Evolutionary conservation across 2,888 invertebrate species (phyloP), one percentile per base, ranked within the genome.

Genomic region (Stenichneumon culpator): DNA sequence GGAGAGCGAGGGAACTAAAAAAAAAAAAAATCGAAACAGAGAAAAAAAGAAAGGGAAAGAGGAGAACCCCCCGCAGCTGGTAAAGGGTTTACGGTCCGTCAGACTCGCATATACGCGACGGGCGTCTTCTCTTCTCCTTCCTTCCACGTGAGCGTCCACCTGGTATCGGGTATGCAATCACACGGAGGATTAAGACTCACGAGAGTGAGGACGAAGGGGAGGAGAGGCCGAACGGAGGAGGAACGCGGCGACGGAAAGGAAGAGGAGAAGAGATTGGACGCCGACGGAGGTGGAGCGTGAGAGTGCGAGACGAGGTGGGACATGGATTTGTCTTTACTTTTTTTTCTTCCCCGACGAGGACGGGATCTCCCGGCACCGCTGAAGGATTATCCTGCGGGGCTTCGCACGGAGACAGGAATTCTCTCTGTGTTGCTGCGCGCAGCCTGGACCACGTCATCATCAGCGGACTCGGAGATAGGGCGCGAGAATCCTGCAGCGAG

Each of bases 91-190:
- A 93, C 92, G 91, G 90, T 91, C 91, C 90, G 92, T 90, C 90
- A 90, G 88, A 86, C 88, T 90, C 88, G 88, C 88, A 90, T 91
- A 87, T 70, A 90, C 90, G 87, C 90, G 91, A 90, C 91, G 91
- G 89, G 90, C 92, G 90, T 92, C 91, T 84, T 54, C 73, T 47
- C 72, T 69, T 81, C 60, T 44, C 82, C 90, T 92, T 91, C 89
- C 90, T 92, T 93, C 92, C 91, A 91, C 92, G 90, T 91, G 92
- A 93, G 89, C 90, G 92, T 91, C 90, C 92, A 91, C 89, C 92
- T 90, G 91, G 90, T 93, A 93, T 93, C 92, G 90, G 92, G 90
- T 88, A 89, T 92, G 91, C 92, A 92, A 93, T 92, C 93, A 92
- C 91, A 92, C 91, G 92, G 91, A 90, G 92, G 93, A 93, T 93